Evolutionary conservation across 2,113 vertebrate genomes (phyloP).

Genomic region (Pelmatolapia mariae): DNA sequence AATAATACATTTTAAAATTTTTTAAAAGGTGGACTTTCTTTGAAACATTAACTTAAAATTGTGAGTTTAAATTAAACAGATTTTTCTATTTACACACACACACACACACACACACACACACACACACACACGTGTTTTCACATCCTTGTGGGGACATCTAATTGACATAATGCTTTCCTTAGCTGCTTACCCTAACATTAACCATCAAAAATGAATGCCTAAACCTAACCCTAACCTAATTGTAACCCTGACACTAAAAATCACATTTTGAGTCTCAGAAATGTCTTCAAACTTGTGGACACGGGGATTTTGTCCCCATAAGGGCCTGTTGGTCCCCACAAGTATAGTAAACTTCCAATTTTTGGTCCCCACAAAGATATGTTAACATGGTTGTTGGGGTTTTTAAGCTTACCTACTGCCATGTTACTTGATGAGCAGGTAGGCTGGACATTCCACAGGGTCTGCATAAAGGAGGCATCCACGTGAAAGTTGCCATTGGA

Average conservation of each 20-base stretch:
- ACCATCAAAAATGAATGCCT: neutral
- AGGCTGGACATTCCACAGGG: constrained; percentile 95
- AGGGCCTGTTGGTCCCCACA: neutral
- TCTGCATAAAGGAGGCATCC: constrained; percentile 98
- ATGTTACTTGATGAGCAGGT: constrained; percentile 88
- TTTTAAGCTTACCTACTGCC: constrained; percentile 79
- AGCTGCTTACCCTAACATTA: neutral
- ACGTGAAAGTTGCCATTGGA: constrained; percentile 86
- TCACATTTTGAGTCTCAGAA: neutral
- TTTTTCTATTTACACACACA: neutral
- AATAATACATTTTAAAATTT: neutral
- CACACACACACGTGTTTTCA: neutral
- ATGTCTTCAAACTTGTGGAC: neutral
- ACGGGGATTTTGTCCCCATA: neutral
- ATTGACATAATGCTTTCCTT: neutral
- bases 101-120: too few relatives aligned
- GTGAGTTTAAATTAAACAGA: neutral
- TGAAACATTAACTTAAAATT: neutral
- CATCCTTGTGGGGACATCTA: neutral
- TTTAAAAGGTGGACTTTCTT: neutral
- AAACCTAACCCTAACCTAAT: neutral
- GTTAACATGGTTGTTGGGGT: neutral
- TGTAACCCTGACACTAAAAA: neutral
- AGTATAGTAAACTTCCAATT: neutral
- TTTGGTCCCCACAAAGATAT: neutral